Evolutionary conservation across 1,140 invertebrate genomes (phyloP), one percentile per base, ranked within the genome.

Genomic region (Tetramorium alpestre): DNA sequence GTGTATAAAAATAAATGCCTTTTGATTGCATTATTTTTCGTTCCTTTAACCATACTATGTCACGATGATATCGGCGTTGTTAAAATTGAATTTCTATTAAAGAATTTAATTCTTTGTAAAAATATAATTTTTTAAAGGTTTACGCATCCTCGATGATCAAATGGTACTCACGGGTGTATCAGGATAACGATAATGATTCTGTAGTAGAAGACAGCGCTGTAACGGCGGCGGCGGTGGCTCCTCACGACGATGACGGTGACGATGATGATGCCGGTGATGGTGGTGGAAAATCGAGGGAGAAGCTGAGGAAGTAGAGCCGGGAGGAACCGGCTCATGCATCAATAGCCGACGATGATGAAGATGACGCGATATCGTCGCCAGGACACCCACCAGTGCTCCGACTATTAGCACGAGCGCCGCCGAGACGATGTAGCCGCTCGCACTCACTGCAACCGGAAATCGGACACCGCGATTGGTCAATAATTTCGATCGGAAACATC

Each of bases 311-410:
- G 54, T 91, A 8, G 80, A 60, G 80, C 80, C 80, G 69, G 80
- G 69, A 18, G 80, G 80, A 41, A 73, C 80, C 81, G 92, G 91
- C 85, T 91, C 91, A 80, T 93, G 91, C 87, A 90, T 89, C 76
- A 93, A 89, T 82, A 93, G 84, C 72, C 93, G 93, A 72, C 93
- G 94, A 90, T 94, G 93, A 92, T 93, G 94, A 84, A 94, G 90
- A 92, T 94, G 94, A 93, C 94, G 93, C 87, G 94, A 94, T 84
- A 94, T 92, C 84, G 93, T 93, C 87, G 94, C 93, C 91, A 94
- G 91, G 88, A 94, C 92, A 85, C 93, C 93, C 88, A 94, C 91
- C 70, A 94, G 89, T 88, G 92, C 92, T 81, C 93, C 93, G 86
- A 94, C 91, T 92, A 93, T 86, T 87, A 94, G 90, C 87, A 94